Evolutionary conservation across 1,140 invertebrate species (phyloP).

Genomic region (Idris sp.): DNA sequence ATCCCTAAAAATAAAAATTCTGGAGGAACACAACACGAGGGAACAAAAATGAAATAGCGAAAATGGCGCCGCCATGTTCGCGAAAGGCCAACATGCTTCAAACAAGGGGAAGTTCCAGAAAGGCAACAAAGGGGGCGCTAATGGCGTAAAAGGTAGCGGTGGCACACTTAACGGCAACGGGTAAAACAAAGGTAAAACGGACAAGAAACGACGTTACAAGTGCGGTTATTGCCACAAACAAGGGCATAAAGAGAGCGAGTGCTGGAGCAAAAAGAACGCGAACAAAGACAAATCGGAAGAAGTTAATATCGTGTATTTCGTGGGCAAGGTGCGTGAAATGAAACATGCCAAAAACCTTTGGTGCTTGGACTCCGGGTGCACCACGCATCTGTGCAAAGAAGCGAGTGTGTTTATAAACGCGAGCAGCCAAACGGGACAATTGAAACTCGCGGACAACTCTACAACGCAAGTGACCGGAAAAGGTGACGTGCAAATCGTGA

Average conservation of each 20-base stretch:
- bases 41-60: too few species aligned
- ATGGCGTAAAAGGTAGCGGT: too few species aligned
- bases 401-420: background rate
- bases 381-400: conserved; percentile 16
- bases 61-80: too few species aligned
- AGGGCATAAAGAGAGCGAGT: conserved; percentile 8
- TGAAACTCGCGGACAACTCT: too few species aligned
- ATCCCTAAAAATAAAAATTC: too few species aligned
- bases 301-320: background rate
- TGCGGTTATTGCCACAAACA: conserved; percentile 2
- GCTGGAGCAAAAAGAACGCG: conserved; percentile 8
- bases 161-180: too few species aligned
- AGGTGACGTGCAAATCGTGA: too few species aligned
- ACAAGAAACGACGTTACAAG: conserved; percentile 4
- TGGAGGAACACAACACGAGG: too few species aligned
- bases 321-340: background rate
- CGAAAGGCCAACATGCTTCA: too few species aligned
- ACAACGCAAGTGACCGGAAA: too few species aligned
- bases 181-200: background rate
- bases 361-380: conserved; percentile 33
- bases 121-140: too few species aligned
- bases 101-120: too few species aligned
- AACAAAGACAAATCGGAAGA: conserved; percentile 8
- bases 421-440: background rate
- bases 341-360: conserved; percentile 3